Base-by-base conservation (phyloP, 2,888 invertebrate genomes). In the Graphium colonna region DNA sequence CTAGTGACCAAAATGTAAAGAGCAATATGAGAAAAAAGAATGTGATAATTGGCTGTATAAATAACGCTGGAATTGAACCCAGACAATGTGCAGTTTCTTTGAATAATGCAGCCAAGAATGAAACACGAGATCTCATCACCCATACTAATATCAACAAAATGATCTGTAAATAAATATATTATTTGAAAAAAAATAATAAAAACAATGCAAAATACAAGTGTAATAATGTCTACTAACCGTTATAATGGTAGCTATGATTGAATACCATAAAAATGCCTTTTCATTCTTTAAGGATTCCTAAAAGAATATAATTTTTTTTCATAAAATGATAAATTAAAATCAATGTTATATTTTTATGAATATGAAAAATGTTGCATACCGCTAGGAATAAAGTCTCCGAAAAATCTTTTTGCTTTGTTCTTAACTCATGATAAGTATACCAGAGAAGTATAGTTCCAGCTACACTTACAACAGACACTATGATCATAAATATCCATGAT, bases 11-110 rank as follows among this genome's bases (percentile, higher is more conserved):
- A 84, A 96, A 96, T 57, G 93, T 84, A 64, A 97, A 94, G 79
- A 98, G 97, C 47, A 93, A 70, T 16, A 95, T 80, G 0, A 98
- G 90, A 55, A 95, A 92, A 57, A 95, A 65, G 76, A 97, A 96
- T 0, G 98, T 98, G 69, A 96, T 80, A 10, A 96, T 77, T 0
- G 96, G 96, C 71, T 97, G 97, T 39, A 97, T 86, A 70, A 97
- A 93, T 42, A 98, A 89, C 2, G 94, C 93, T 0, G 98, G 98
- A 64, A 98, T 92, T 64, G 94, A 93, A 52, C 94, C 92, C 65
- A 98, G 91, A 72, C 97, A 98, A 68, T 94, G 93, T 10, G 97
- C 96, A 0, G 98, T 97, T 82, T 98, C 97, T 72, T 94, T 94
- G 76, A 98, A 98, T 55, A 98, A 84, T 15, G 94, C 93, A 0